phyloP scores from a whole-genome alignment of 2,113 vertebrate genomes.

The Callipepla squamata region DNA sequence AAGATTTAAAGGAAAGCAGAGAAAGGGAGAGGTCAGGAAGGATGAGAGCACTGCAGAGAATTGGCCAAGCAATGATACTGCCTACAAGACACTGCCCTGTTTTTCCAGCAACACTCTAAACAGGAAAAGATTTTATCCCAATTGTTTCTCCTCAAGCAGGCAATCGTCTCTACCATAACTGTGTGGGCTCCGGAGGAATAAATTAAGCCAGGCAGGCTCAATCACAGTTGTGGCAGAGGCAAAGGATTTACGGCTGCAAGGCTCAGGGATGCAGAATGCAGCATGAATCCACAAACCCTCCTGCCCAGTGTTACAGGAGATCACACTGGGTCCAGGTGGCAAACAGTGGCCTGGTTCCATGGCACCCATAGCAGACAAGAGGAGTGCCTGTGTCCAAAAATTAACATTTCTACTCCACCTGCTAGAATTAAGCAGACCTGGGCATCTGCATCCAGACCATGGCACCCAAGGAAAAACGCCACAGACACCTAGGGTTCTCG shows the following conservation, averaged over 20 bases:
- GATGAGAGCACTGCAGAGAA: background rate
- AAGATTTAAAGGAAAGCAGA: background rate
- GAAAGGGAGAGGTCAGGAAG: background rate
- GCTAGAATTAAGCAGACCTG: background rate
- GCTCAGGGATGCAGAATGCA: rapidly evolving
- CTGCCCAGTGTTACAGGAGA: rapidly evolving
- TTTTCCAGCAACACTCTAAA: background rate
- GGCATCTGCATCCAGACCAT: background rate
- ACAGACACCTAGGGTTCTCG: background rate
- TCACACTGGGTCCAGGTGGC: background rate
- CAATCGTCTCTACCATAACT: background rate
- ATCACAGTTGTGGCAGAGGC: background rate
- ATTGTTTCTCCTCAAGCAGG: background rate
- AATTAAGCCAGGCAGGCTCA: background rate
- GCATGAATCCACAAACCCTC: background rate
- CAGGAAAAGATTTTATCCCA: background rate
- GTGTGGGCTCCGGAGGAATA: background rate
- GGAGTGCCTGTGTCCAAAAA: background rate
- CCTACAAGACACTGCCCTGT: rapidly evolving
- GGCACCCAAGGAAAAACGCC: background rate
- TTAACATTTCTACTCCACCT: background rate
- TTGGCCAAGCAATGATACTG: rapidly evolving
- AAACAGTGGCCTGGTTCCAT: background rate
- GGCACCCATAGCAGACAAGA: background rate
- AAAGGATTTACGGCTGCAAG: rapidly evolving